These are phyloP conservation scores for Anolis carolinensis DNA, from an alignment of 2,113 vertebrate genomes.

Conservation along the genomic window DNA sequence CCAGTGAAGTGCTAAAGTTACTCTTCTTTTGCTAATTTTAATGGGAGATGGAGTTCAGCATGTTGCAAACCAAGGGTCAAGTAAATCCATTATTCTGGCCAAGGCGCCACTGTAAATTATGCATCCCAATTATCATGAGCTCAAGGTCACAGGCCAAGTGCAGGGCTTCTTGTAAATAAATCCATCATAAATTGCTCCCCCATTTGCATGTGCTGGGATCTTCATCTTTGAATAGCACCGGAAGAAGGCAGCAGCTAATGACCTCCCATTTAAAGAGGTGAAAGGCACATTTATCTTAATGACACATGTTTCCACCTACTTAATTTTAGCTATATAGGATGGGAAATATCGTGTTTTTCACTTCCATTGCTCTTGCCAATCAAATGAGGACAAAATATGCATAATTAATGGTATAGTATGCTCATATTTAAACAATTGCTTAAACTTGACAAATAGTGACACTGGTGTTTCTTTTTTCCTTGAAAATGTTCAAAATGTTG, in stretches of 20 bases:
- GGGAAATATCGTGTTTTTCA: neutral
- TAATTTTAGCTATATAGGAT: neutral
- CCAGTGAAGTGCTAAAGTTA: neutral
- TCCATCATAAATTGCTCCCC: neutral
- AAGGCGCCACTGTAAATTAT: neutral
- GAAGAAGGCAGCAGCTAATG: neutral
- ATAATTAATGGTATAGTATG: neutral
- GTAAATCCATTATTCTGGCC: neutral
- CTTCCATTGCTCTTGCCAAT: neutral
- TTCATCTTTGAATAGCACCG: neutral
- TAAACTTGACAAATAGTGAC: neutral
- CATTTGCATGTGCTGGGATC: neutral
- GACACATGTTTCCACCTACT: neutral
- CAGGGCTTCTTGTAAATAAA: slow-evolving; percentile 5
- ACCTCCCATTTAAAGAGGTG: neutral
- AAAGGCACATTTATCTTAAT: neutral
- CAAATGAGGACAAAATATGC: neutral
- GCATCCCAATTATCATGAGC: neutral
- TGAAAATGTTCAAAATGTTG: too few species aligned
- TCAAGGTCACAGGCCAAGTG: neutral
- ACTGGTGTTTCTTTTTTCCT: neutral
- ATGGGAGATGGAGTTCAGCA: slow-evolving; percentile 4
- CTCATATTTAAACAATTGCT: neutral
- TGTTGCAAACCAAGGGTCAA: neutral
- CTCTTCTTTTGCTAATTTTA: neutral